Evolutionary conservation across 2,888 invertebrate genomes (phyloP).

Genomic region (Polydrusus cervinus): DNA sequence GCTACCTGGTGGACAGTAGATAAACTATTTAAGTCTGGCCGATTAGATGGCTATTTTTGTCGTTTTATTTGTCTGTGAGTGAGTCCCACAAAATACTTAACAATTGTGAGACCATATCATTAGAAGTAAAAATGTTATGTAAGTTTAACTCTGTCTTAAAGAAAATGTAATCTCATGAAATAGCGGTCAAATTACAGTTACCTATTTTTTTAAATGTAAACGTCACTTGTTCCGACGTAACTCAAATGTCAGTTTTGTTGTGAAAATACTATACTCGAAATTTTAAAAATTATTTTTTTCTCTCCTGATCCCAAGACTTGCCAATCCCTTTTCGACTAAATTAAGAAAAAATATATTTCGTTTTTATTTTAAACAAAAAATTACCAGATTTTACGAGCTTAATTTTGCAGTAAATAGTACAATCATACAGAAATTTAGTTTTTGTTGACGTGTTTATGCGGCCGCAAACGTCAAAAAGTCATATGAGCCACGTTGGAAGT

Average conservation of each 20-base stretch:
- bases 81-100: too few relatives aligned
- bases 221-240: not conserved
- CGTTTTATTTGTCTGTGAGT: not conserved
- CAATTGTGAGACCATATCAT: too few relatives aligned
- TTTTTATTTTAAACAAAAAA: not conserved
- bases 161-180: too few relatives aligned
- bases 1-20: not conserved
- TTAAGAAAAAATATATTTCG: not conserved
- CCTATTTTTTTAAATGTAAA: not conserved
- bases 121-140: too few relatives aligned
- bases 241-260: not conserved
- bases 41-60: too few relatives aligned
- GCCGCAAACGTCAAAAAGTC: constrained; percentile 50
- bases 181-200: not conserved
- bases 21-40: not conserved
- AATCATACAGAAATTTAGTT: not conserved
- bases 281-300: not conserved
- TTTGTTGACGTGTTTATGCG: constrained; percentile 43
- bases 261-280: not conserved
- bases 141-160: too few relatives aligned
- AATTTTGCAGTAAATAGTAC: not conserved
- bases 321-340: not conserved
- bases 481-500: constrained; percentile 54
- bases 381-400: not conserved
- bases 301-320: too few relatives aligned